Evolutionary conservation across 2,888 invertebrate species (phyloP), one percentile per base, ranked within the genome.

Genomic region (Himalopsyche kuldschensis): DNA sequence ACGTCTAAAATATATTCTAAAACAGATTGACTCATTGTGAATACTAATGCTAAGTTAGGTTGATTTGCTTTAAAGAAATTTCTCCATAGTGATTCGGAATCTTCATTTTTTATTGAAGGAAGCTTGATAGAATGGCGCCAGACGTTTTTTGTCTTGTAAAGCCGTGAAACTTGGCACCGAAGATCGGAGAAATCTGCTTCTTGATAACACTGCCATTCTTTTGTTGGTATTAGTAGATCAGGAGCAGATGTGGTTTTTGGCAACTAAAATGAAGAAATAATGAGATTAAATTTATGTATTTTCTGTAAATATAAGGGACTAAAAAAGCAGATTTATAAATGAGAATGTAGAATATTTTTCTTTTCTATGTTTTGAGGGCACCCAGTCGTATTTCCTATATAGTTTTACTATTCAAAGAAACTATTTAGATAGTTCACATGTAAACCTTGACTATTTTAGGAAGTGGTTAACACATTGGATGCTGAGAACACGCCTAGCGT

Each of bases 171-270:
- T 81, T 93, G 93, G 88, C 93, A 90, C 87, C 95, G 91, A 3
- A 94, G 88, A 69, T 93, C 90, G 8, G 94, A 93, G 89, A 96
- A 96, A 87, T 95, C 93, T 10, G 93, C 92, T 1, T 95, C 90
- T 89, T 95, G 95, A 84, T 92, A 90, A 84, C 93, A 91, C 89
- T 95, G 95, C 95, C 96, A 96, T 87, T 94, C 92, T 75, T 88
- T 81, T 1, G 90, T 90, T 0, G 93, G 93, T 27, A 88, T 84
- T 47, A 91, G 86, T 24, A 87, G 86, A 3, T 87, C 86, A 15
- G 93, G 92, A 82, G 93, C 92, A 85, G 90, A 89, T 1, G 89
- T 86, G 80, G 90, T 90, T 75, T 90, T 90, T 27, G 84, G 82
- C 20, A 82, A 63, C 81, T 84, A 47, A 76, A 82, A 84, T 47